These are phyloP conservation scores for Orius insidiosus DNA, from an alignment of 1,140 invertebrate species.

Conservation along the genomic window DNA sequence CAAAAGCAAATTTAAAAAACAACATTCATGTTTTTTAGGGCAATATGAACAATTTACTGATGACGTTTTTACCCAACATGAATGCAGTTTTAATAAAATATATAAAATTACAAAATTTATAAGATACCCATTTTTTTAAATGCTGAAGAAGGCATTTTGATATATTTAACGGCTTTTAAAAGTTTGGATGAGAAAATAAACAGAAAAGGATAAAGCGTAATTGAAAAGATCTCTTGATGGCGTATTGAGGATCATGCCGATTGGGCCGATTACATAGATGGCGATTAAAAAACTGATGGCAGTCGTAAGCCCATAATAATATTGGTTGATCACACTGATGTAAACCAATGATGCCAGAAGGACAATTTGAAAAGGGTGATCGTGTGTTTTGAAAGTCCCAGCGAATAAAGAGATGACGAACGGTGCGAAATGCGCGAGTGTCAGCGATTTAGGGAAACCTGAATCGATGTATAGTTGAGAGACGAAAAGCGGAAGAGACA, in stretches of 20 bases:
- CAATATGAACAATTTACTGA: no score
- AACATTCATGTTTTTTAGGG: no score
- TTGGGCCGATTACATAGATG: conserved; percentile 12
- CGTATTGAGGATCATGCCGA: conserved; percentile 9
- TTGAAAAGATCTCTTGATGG: conserved; percentile 15
- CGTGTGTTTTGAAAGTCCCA: background rate
- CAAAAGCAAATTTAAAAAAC: no score
- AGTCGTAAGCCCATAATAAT: conserved; percentile 13
- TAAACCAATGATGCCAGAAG: conserved; percentile 11
- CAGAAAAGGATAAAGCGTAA: conserved; percentile 15
- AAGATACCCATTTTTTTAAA: no score
- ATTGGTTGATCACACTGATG: conserved; percentile 10
- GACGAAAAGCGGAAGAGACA: conserved; percentile 13
- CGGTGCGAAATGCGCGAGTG: conserved; percentile 6
- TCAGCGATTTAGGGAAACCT: conserved; percentile 6
- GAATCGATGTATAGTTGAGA: conserved; percentile 11
- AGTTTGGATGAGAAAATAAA: conserved; percentile 15
- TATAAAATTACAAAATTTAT: no score
- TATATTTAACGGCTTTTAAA: background rate
- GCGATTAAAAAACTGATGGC: conserved; percentile 13
- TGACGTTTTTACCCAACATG: no score
- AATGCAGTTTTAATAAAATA: no score
- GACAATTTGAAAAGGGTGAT: conserved; percentile 6
- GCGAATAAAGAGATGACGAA: background rate
- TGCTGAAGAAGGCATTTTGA: no score